These are phyloP conservation scores for Mycetomoellerius zeteki DNA, from an alignment of 1,140 invertebrate species.

Conservation along the genomic window DNA sequence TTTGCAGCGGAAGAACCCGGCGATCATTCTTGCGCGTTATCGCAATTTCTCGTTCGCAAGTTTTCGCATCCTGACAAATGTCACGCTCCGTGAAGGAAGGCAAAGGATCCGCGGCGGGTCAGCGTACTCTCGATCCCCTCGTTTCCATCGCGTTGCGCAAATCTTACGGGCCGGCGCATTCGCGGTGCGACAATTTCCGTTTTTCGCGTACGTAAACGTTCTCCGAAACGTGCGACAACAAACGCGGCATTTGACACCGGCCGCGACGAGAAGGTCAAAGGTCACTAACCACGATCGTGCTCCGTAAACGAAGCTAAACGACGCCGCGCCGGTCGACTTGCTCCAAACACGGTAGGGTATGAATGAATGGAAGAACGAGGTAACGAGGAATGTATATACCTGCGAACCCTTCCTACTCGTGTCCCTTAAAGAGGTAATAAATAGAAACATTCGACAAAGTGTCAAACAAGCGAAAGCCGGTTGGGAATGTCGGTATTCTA, in stretches of 20 bases:
- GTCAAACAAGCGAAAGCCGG: neutral
- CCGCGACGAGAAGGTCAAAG: slow-evolving; percentile 50
- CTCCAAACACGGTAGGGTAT: slow-evolving; percentile 10
- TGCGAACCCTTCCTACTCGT: neutral
- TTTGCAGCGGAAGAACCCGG: neutral
- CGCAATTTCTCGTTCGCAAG: neutral
- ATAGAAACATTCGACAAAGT: slow-evolving; percentile 14
- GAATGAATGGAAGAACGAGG: slow-evolving; percentile 1
- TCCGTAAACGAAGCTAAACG: slow-evolving; percentile 44
- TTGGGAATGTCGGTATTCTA: neutral
- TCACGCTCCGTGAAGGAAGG: neutral
- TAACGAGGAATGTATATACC: neutral
- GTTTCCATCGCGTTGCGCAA: neutral
- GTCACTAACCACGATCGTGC: slow-evolving; percentile 51
- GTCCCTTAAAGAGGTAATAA: slow-evolving; percentile 4
- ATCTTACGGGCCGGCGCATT: neutral
- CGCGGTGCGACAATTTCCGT: slow-evolving; percentile 17
- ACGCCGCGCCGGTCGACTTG: neutral
- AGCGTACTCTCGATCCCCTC: neutral
- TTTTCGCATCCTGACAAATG: slow-evolving; percentile 26
- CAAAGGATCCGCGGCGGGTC: slow-evolving; percentile 9
- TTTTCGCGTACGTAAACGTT: slow-evolving; percentile 34
- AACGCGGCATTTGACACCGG: slow-evolving; percentile 14
- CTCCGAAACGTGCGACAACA: neutral
- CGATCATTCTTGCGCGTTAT: neutral